Evolutionary conservation across 2,797 vertebrate species (phyloP), one percentile per base, ranked within the genome.

Genomic region (Rhinichthys osculus): DNA sequence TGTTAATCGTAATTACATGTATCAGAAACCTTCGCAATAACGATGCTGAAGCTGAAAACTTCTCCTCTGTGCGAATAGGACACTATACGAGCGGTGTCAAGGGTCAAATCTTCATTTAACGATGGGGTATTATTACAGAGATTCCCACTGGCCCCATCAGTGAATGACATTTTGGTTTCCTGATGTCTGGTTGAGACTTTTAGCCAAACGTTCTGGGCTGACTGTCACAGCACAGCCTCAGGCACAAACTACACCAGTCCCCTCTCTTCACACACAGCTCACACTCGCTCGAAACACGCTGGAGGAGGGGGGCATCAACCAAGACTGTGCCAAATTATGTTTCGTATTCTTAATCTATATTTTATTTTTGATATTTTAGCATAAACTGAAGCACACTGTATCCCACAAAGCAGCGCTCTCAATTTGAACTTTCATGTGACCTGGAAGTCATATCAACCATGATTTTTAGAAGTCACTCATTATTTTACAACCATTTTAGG

Each of bases 191-290:
- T 91, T 91, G 91, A 80, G 85, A 91, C 78, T 89, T 87, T 89
- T 86, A 92, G 90, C 90, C 72, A 69, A 91, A 92, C 70, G 67
- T 89, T 92, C 86, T 87, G 91, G 89, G 92, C 91, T 91, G 78
- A 89, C 90, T 88, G 90, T 81, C 88, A 92, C 88, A 86, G 90
- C 88, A 93, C 85, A 59, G 93, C 94, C 94, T 90, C 83, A 69
- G 93, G 94, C 93, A 81, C 73, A 85, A 85, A 85, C 73, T 35
- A 76, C 83, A 86, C 85, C 70, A 80, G 85, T 87, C 90, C 85
- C 87, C 90, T 87, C 88, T 92, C 89, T 67, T 86, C 82, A 86
- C 90, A 89, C 91, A 91, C 92, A 90, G 90, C 88, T 87, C 88
- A 91, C 90, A 90, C 90, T 52, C 83, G 21, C 77, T 80, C 72